Evolutionary conservation across 2,797 vertebrate genomes (phyloP).

Genomic region (Sebastes nivosus): DNA sequence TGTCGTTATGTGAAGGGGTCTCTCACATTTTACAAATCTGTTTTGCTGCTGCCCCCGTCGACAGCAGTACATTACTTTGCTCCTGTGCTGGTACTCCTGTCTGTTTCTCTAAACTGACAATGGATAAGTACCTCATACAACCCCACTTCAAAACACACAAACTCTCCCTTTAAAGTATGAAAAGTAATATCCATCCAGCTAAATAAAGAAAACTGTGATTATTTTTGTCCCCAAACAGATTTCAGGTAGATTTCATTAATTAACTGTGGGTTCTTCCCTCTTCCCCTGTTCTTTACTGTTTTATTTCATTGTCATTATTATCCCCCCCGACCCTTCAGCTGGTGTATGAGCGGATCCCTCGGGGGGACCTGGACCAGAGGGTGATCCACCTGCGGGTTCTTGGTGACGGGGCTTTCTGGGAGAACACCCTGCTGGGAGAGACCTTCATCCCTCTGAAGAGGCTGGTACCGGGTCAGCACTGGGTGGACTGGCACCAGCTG

Average conservation of each 20-base stretch:
- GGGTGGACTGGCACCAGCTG: slow-evolving; percentile 94
- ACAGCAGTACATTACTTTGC: no score
- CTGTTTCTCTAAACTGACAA: no score
- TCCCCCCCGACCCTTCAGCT: slow-evolving; percentile 75
- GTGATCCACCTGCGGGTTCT: slow-evolving; percentile 93
- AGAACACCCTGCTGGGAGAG: slow-evolving; percentile 93
- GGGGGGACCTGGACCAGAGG: slow-evolving; percentile 92
- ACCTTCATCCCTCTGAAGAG: slow-evolving; percentile 89
- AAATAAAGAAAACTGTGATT: neutral
- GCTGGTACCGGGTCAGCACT: slow-evolving; percentile 89
- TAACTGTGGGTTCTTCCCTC: neutral
- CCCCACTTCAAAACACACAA: no score
- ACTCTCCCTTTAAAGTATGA: neutral
- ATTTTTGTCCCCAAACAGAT: no score
- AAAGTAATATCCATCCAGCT: neutral
- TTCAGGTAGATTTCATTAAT: neutral
- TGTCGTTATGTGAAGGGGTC: no score
- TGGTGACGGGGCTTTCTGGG: slow-evolving; percentile 95
- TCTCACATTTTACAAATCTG: no score
- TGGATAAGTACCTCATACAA: no score
- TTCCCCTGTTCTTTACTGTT: neutral
- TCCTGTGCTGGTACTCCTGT: no score
- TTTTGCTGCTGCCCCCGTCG: no score
- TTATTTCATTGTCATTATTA: neutral
- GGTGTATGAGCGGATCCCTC: slow-evolving; percentile 92